Evolutionary conservation across 2,113 vertebrate species (phyloP).

Genomic region (Lutjanus erythropterus): DNA sequence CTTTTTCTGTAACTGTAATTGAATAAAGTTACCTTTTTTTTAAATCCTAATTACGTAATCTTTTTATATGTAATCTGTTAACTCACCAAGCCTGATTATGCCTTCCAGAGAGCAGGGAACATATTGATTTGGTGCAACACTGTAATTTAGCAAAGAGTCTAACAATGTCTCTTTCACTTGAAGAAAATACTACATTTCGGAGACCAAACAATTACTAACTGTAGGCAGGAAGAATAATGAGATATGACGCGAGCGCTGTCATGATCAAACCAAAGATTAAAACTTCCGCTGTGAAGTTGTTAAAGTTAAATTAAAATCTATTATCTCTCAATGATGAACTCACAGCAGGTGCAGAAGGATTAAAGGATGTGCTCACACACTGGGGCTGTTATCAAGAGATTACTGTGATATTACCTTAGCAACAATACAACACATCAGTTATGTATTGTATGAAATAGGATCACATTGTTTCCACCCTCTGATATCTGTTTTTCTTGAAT

Average conservation of each 20-base stretch:
- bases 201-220: neutral
- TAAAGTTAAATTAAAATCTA: conserved; percentile 42
- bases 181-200: neutral
- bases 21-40: no score
- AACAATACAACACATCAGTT: conserved; percentile 1
- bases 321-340: conserved; percentile 25
- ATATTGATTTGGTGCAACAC: conserved; percentile 30
- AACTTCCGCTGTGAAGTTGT: neutral
- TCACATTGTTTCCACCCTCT: conserved; percentile 16
- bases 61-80: no score
- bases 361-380: conserved; percentile 36
- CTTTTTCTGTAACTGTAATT: no score
- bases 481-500: conserved; percentile 13
- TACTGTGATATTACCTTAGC: conserved; percentile 21
- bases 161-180: conserved; percentile 12
- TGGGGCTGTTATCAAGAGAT: conserved; percentile 47
- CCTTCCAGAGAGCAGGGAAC: conserved; percentile 20
- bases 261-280: conserved; percentile 31
- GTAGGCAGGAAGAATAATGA: neutral
- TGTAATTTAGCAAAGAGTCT: conserved; percentile 28
- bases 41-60: no score
- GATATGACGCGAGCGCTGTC: neutral
- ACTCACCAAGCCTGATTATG: no score
- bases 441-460: neutral
- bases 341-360: conserved; percentile 37